These are phyloP conservation scores for human DNA, from an alignment of 2,113 vertebrate species.

Conservation along the genomic window DNA sequence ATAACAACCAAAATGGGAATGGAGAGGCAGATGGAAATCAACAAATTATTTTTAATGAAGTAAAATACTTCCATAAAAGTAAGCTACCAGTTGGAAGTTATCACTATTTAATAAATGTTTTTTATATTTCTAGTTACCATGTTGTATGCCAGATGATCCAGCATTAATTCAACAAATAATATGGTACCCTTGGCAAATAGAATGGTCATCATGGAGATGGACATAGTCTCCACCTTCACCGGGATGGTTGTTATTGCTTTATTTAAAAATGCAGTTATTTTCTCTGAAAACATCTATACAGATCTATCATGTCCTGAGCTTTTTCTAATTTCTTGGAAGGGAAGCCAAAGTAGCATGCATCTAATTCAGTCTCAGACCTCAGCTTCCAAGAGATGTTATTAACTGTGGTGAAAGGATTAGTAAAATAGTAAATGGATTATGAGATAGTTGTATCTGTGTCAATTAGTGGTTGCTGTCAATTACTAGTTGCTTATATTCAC, in stretches of 20 bases:
- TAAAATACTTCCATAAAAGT: constrained; percentile 23
- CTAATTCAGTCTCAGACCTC: neutral
- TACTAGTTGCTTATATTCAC: neutral
- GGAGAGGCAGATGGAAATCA: neutral
- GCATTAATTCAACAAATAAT: neutral
- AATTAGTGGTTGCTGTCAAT: neutral
- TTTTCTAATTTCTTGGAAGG: neutral
- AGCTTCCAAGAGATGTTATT: neutral
- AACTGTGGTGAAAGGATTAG: constrained; percentile 1
- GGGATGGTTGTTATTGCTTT: neutral
- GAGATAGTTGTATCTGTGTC: neutral
- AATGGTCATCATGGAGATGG: neutral
- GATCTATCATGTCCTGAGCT: neutral
- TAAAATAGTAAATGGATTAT: constrained; percentile 43
- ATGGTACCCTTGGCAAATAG: neutral
- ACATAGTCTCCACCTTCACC: neutral
- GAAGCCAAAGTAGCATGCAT: neutral
- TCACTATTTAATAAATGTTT: neutral
- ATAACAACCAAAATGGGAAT: neutral
- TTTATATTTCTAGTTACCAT: neutral
- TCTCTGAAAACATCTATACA: neutral
- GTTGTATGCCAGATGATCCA: neutral
- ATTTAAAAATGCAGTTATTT: constrained; percentile 15
- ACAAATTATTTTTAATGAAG: constrained; percentile 43
- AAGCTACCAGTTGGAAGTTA: neutral